Evolutionary conservation across 2,888 invertebrate genomes (phyloP).

Genomic region (Athetis lepigone): DNA sequence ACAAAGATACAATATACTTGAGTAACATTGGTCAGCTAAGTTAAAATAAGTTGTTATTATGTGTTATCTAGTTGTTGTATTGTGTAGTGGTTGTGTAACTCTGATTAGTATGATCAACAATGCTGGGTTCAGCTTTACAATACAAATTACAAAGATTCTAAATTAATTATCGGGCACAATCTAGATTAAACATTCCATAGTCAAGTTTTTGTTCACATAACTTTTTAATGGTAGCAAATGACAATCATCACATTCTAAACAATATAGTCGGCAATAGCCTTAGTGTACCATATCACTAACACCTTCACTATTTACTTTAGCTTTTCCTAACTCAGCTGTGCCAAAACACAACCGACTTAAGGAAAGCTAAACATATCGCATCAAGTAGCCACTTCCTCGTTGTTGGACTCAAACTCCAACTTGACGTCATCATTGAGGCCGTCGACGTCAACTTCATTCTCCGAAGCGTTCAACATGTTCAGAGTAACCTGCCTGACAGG

Average conservation of each 20-base stretch:
- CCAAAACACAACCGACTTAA: conserved; percentile 22
- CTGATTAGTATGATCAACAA: too few relatives aligned
- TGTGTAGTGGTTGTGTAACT: too few relatives aligned
- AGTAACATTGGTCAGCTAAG: too few relatives aligned
- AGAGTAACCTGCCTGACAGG: conserved; percentile 95
- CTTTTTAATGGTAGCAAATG: conserved; percentile 13
- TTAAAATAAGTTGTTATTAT: too few relatives aligned
- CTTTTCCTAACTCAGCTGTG: conserved; percentile 25
- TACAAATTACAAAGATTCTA: too few relatives aligned
- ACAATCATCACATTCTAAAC: conserved; percentile 18
- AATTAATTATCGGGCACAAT: neutral
- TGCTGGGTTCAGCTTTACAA: too few relatives aligned
- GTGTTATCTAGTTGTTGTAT: too few relatives aligned
- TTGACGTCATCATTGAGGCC: conserved; percentile 95
- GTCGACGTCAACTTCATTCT: conserved; percentile 97
- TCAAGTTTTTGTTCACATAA: neutral
- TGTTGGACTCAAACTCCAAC: conserved; percentile 94
- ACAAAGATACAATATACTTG: too few relatives aligned
- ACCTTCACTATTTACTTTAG: conserved; percentile 29
- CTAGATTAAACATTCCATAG: neutral
- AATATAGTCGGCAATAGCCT: conserved; percentile 20
- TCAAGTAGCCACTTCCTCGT: conserved; percentile 94
- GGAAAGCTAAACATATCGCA: conserved; percentile 42
- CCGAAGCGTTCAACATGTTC: conserved; percentile 97
- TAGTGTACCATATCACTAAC: conserved; percentile 22